Percentiles rank a stretch among this genome's conserved stretches.
phyloP scores from a whole-genome alignment of 1,140 invertebrate genomes.

The Drosophila azteca region DNA sequence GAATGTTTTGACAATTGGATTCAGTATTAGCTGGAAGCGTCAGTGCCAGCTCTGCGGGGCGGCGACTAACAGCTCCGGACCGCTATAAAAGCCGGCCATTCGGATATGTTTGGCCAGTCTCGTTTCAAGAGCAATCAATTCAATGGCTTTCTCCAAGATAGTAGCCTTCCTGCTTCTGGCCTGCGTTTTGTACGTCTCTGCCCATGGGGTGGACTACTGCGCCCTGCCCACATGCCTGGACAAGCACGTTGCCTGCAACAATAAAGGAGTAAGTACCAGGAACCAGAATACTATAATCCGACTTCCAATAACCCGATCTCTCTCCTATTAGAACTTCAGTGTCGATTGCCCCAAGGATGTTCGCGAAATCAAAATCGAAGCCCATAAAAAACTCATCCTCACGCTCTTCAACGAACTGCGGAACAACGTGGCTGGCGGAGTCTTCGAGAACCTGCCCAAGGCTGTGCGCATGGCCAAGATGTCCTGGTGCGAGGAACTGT shows the following conservation, averaged over 20 bases:
- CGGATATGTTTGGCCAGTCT: too few species aligned
- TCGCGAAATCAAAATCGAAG: slow-evolving; percentile 30
- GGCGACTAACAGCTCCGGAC: too few species aligned
- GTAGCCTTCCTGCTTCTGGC: too few species aligned
- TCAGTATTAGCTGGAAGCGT: too few species aligned
- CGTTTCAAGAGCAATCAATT: too few species aligned
- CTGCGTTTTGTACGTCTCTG: too few species aligned
- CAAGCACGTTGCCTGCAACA: slow-evolving; percentile 71
- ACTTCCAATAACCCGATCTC: not conserved
- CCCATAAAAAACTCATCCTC: slow-evolving; percentile 58
- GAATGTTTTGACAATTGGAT: too few species aligned
- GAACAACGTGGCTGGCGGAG: slow-evolving; percentile 62
- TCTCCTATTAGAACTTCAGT: slow-evolving; percentile 52
- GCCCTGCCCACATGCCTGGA: slow-evolving; percentile 67
- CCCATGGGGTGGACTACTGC: slow-evolving; percentile 48
- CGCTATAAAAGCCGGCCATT: too few species aligned
- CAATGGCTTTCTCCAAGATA: too few species aligned
- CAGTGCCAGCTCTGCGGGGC: too few species aligned
- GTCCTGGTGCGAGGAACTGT: slow-evolving; percentile 68
- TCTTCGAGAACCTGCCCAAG: slow-evolving; percentile 49
- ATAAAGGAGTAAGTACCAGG: slow-evolving; percentile 60
- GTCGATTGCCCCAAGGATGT: slow-evolving; percentile 59
- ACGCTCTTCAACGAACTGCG: slow-evolving; percentile 61
- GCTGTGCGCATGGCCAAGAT: slow-evolving; percentile 69
- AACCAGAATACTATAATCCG: rapidly evolving